Evolutionary conservation across 1,140 invertebrate species (phyloP).

Genomic region (Macrosteles quadrilineatus): DNA sequence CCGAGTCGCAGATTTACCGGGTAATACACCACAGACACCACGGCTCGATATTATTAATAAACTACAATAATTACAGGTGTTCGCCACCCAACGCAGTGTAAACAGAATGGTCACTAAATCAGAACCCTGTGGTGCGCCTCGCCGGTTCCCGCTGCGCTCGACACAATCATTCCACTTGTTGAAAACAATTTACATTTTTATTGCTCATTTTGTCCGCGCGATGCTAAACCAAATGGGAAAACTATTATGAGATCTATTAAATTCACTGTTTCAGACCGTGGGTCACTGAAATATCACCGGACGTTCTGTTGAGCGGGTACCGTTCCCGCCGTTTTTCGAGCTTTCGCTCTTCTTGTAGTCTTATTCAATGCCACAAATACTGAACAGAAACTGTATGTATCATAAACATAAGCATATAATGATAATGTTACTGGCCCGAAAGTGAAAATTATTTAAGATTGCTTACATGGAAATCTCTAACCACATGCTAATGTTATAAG

Average conservation of each 20-base stretch:
- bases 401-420: too few relatives aligned
- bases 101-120: conserved; percentile 20
- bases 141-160: conserved; percentile 6
- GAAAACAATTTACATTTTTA: conserved; percentile 34
- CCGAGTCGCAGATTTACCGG: conserved; percentile 13
- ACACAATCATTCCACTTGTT: conserved; percentile 27
- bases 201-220: conserved; percentile 29
- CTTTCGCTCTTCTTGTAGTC: too few relatives aligned
- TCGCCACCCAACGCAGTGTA: conserved; percentile 21
- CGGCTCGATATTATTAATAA: conserved; percentile 26
- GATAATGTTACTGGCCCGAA: too few relatives aligned
- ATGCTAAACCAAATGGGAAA: conserved; percentile 19
- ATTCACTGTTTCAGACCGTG: not conserved
- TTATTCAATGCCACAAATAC: too few relatives aligned
- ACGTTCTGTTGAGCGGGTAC: too few relatives aligned
- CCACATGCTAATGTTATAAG: too few relatives aligned
- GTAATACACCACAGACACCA: not conserved
- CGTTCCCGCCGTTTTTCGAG: too few relatives aligned
- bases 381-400: too few relatives aligned
- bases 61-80: conserved; percentile 29
- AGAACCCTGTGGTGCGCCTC: conserved; percentile 1
- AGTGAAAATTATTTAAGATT: too few relatives aligned
- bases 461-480: too few relatives aligned
- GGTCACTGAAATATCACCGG: too few relatives aligned
- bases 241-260: conserved; percentile 28